These are phyloP conservation scores for Caradrina kadenii DNA, from an alignment of 2,888 invertebrate species.

Conservation along the genomic window DNA sequence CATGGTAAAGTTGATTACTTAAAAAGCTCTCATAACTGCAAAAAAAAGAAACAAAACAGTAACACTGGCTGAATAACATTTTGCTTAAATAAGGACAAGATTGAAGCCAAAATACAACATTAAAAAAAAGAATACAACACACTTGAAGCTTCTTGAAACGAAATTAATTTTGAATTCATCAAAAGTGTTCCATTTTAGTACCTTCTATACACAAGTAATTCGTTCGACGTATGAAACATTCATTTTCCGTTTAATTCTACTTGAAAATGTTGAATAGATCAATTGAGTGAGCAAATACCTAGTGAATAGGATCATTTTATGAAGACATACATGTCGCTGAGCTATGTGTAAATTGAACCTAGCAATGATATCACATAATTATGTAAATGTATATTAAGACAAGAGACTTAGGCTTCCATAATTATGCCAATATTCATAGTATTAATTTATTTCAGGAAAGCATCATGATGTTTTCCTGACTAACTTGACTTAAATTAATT, in stretches of 20 bases:
- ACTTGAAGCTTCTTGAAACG: neutral
- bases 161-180: neutral
- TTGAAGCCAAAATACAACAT: neutral
- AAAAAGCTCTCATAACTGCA: neutral
- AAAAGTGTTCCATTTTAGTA: constrained; percentile 14
- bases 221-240: constrained; percentile 14
- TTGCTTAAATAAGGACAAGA: neutral
- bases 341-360: constrained; percentile 12
- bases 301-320: constrained; percentile 26
- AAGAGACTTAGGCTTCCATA: neutral
- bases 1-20: neutral
- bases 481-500: too few relatives aligned
- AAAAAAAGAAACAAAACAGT: neutral
- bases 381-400: neutral
- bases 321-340: constrained; percentile 21
- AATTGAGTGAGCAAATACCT: constrained; percentile 8
- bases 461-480: too few relatives aligned
- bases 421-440: neutral
- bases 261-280: constrained; percentile 22
- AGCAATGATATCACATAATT: neutral
- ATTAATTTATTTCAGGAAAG: neutral
- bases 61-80: neutral
- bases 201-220: constrained; percentile 4
- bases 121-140: neutral
- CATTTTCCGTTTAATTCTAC: constrained; percentile 18